A percentile compares a stretch with the other conserved stretches of the same genome.
Evolutionary conservation across 2,113 vertebrate genomes (phyloP).

Genomic region (Cisticola juncidis): DNA sequence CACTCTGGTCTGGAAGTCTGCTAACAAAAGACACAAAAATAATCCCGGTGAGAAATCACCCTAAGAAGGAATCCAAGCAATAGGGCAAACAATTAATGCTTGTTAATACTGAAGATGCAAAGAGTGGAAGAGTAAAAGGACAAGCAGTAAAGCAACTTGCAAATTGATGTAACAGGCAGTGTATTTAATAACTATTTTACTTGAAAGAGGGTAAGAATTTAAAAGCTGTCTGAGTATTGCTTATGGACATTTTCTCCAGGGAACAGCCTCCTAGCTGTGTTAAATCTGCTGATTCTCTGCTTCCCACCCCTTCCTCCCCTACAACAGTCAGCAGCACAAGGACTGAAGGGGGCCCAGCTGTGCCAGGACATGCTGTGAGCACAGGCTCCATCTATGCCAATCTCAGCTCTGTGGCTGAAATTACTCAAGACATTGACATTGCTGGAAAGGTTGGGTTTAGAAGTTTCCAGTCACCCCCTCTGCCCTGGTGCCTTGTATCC

Average conservation of each 20-base stretch:
- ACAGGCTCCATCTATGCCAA: background rate
- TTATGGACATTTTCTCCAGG: background rate
- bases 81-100: background rate
- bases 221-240: background rate
- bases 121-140: background rate
- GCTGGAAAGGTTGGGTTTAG: background rate
- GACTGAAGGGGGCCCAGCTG: background rate
- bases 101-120: background rate
- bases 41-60: background rate
- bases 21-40: background rate
- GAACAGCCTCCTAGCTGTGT: background rate
- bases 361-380: background rate
- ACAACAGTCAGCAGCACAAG: rapidly evolving
- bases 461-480: background rate
- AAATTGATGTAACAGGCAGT: background rate
- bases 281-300: background rate
- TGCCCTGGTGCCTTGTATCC: background rate
- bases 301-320: background rate
- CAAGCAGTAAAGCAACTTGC: background rate
- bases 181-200: background rate
- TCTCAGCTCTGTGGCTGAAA: background rate
- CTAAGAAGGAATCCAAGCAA: background rate
- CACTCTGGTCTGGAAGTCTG: background rate
- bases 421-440: background rate
- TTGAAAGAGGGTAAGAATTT: background rate